phyloP scores from a whole-genome alignment of 2,113 vertebrate genomes.

The Solea senegalensis region DNA sequence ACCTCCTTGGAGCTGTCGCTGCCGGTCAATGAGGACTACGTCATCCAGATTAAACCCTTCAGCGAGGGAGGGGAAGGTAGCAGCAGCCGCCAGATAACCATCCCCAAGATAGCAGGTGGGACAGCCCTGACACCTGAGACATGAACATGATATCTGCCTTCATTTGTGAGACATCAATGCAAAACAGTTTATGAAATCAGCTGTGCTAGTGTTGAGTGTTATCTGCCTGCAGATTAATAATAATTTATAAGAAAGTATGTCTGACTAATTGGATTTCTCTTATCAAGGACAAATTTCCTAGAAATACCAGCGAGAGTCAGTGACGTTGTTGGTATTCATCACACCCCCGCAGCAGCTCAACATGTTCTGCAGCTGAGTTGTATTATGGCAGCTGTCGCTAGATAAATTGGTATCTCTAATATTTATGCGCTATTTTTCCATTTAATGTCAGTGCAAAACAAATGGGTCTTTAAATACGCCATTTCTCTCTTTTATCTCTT shows the following conservation, averaged over 20 bases:
- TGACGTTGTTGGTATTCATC: slow-evolving; percentile 14
- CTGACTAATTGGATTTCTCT: not conserved
- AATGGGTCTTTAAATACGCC: slow-evolving; percentile 19
- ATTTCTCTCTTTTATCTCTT: slow-evolving; percentile 24
- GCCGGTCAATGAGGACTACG: slow-evolving; percentile 92
- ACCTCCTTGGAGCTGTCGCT: slow-evolving; percentile 93
- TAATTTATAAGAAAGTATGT: not conserved
- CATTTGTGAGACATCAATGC: not conserved
- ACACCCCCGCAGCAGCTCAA: not conserved
- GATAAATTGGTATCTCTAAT: slow-evolving; percentile 15
- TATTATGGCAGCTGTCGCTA: slow-evolving; percentile 10
- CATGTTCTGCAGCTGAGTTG: not conserved
- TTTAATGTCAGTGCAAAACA: slow-evolving; percentile 22
- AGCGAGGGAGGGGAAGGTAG: slow-evolving; percentile 95
- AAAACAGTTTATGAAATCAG: not conserved
- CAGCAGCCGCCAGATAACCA: slow-evolving; percentile 93
- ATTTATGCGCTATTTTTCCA: slow-evolving; percentile 14
- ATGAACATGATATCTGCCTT: not conserved
- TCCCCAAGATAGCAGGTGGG: slow-evolving; percentile 86
- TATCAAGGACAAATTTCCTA: not conserved
- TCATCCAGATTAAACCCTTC: slow-evolving; percentile 93
- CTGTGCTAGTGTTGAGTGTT: not conserved
- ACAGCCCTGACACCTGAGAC: not conserved
- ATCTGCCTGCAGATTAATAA: not conserved
- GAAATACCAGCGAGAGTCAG: not conserved